These are phyloP conservation scores for Hypsibius dujardini DNA, from an alignment of 1,140 invertebrate species.

Conservation along the genomic window DNA sequence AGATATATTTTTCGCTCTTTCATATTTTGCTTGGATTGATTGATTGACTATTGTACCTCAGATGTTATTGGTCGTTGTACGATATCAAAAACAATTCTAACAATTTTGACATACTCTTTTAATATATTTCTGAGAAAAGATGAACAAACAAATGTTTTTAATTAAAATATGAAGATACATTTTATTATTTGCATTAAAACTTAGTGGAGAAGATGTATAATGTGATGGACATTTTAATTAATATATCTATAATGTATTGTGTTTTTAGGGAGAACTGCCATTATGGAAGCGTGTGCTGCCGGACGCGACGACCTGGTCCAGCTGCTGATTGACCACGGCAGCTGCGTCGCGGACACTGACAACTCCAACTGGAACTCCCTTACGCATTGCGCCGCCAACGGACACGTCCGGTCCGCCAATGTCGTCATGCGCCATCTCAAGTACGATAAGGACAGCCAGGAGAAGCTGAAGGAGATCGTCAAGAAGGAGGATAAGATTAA, in stretches of 20 bases:
- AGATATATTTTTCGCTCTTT: too few species aligned
- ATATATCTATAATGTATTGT: not conserved
- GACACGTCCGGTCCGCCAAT: constrained; percentile 7
- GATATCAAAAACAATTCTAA: too few species aligned
- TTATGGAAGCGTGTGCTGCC: constrained; percentile 14
- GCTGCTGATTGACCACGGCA: constrained; percentile 14
- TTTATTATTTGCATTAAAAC: too few species aligned
- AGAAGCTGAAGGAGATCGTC: constrained; percentile 13
- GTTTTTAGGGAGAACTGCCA: not conserved
- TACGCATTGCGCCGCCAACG: constrained; percentile 7
- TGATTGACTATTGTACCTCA: too few species aligned
- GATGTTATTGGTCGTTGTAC: too few species aligned
- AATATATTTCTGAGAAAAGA: too few species aligned
- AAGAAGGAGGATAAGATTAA: constrained; percentile 8
- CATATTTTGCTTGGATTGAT: too few species aligned
- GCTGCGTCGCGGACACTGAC: constrained; percentile 6
- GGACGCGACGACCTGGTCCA: constrained; percentile 12
- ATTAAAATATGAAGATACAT: too few species aligned
- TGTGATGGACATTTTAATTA: too few species aligned
- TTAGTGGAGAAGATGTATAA: too few species aligned
- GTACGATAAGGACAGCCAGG: constrained; percentile 13
- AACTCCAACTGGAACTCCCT: constrained; percentile 16
- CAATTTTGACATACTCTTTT: too few species aligned
- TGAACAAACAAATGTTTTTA: too few species aligned
- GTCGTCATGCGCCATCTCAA: constrained; percentile 16